Conservation (phyloP, 1,140 invertebrate genomes). For the Hycleus cichorii region DNA sequence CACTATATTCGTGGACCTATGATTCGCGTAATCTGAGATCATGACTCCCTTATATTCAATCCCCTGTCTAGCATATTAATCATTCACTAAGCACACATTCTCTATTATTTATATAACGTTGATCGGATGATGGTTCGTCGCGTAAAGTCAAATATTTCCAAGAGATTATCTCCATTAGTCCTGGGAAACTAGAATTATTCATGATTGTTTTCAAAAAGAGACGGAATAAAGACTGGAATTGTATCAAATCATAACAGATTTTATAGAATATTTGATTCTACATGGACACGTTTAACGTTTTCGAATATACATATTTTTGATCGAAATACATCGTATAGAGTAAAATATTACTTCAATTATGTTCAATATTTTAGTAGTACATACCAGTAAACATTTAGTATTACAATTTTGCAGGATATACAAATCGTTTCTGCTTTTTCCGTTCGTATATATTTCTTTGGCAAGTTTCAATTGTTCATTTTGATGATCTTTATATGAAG, state of each 20-base stretch:
- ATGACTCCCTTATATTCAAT: conserved; percentile 3
- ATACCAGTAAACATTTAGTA: too few relatives aligned
- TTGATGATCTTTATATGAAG: too few relatives aligned
- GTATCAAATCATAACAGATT: neutral
- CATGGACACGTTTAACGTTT: conserved; percentile 25
- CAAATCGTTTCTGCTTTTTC: neutral
- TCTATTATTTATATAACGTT: conserved; percentile 26
- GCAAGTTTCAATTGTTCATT: too few relatives aligned
- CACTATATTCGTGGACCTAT: conserved; percentile 15
- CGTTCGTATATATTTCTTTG: neutral
- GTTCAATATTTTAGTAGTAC: neutral
- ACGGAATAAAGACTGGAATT: too few relatives aligned
- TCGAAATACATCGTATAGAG: conserved; percentile 28
- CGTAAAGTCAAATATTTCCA: conserved; percentile 26
- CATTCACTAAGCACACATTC: conserved; percentile 25
- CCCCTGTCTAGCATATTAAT: conserved; percentile 22
- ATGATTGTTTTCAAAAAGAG: too few relatives aligned
- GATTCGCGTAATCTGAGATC: conserved; percentile 30
- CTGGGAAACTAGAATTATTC: too few relatives aligned
- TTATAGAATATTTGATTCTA: conserved; percentile 25
- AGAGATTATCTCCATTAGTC: conserved; percentile 10
- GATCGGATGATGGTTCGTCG: conserved; percentile 21
- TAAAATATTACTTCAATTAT: conserved; percentile 13
- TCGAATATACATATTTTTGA: conserved; percentile 31
- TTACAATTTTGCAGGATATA: neutral